These are phyloP conservation scores for Antigone vipio DNA, from an alignment of 2,113 vertebrate genomes.

Conservation along the genomic window DNA sequence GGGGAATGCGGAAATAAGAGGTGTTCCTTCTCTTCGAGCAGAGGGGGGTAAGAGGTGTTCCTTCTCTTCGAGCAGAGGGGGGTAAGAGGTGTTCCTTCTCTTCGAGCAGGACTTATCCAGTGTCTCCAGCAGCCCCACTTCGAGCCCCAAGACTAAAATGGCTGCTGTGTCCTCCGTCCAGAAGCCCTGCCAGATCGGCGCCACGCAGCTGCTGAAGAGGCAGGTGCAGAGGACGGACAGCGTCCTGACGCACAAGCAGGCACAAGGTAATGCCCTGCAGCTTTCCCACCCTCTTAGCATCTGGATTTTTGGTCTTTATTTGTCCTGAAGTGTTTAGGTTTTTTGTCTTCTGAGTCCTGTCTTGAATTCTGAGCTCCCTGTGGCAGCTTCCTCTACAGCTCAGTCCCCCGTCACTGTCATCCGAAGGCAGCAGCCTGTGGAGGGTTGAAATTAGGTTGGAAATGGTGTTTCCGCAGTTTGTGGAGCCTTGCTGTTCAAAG, in stretches of 20 bases:
- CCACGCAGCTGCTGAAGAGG: slow-evolving; percentile 88
- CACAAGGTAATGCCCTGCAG: slow-evolving; percentile 81
- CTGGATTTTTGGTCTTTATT: accelerated
- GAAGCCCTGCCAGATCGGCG: slow-evolving; percentile 84
- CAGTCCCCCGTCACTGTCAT: accelerated
- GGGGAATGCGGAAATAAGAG: accelerated
- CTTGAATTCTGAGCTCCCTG: accelerated
- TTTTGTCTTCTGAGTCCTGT: background rate
- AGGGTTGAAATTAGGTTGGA: background rate
- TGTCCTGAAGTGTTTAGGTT: background rate
- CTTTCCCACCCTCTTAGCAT: background rate
- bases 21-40: slow-evolving; percentile 23
- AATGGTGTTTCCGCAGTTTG: background rate
- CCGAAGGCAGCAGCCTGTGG: background rate
- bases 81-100: background rate
- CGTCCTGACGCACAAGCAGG: slow-evolving; percentile 87
- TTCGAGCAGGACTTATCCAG: slow-evolving; percentile 88
- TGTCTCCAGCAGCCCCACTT: slow-evolving; percentile 94
- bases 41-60: slow-evolving; percentile 2
- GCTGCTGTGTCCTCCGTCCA: slow-evolving; percentile 82
- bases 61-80: slow-evolving; percentile 55
- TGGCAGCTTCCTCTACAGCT: background rate
- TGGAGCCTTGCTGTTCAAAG: background rate
- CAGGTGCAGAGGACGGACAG: slow-evolving; percentile 86
- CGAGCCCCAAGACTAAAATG: slow-evolving; percentile 92